Conservation (phyloP, 2,888 invertebrate genomes). For the Heterodera filipjevi region DNA sequence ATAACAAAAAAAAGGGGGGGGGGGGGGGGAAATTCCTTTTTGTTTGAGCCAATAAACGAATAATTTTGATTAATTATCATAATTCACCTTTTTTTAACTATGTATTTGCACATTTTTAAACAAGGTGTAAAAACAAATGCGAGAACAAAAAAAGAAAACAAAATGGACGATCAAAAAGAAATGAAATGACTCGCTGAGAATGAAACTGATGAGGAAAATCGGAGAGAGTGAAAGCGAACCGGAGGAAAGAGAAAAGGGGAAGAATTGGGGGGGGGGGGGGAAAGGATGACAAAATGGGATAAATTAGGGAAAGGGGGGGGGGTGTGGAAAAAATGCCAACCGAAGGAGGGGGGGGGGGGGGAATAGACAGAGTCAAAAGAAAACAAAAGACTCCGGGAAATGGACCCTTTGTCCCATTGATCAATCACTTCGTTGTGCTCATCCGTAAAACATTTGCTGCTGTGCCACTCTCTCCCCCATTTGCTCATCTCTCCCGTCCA, state of each 20-base stretch:
- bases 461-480: constrained; percentile 1
- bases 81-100: background rate
- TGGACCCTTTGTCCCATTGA: background rate
- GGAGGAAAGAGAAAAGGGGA: too few species aligned
- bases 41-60: too few species aligned
- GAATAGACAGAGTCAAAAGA: background rate
- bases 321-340: too few species aligned
- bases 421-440: background rate
- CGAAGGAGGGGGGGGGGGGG: background rate
- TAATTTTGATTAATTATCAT: too few species aligned
- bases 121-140: background rate
- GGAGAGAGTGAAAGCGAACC: background rate
- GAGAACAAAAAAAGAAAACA: background rate
- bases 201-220: background rate
- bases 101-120: background rate
- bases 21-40: too few species aligned
- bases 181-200: constrained; percentile 7
- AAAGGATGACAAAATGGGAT: too few species aligned
- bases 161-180: background rate
- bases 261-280: too few species aligned
- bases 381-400: background rate
- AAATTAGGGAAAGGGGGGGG: background rate
- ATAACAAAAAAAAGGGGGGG: too few species aligned
- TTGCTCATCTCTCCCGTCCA: background rate
- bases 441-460: constrained; percentile 12